Evolutionary conservation across 1,140 invertebrate species (phyloP).

Genomic region (Brachionus calyciflorus): DNA sequence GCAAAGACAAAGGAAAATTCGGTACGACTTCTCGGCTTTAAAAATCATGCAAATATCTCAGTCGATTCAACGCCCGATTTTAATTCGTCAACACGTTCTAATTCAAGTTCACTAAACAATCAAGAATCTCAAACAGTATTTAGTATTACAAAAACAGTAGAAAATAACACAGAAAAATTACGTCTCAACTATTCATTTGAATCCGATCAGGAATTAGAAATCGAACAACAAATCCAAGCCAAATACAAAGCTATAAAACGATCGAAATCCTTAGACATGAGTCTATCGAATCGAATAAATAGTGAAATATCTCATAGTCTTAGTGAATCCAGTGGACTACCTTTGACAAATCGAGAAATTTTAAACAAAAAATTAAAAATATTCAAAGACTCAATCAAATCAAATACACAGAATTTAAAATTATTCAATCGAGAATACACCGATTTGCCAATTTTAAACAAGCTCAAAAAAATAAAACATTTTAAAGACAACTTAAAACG

Average conservation of each 20-base stretch:
- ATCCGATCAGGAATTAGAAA: neutral
- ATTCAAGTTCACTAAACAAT: neutral
- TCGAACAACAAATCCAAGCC: neutral
- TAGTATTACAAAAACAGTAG: neutral
- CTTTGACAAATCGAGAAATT: neutral
- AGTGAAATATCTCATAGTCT: constrained; percentile 31
- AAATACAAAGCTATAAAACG: neutral
- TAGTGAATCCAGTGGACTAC: neutral
- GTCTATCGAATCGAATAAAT: neutral
- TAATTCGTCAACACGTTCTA: neutral
- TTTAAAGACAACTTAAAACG: neutral
- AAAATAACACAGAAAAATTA: neutral
- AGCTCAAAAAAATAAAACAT: neutral
- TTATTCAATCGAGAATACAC: constrained; percentile 15
- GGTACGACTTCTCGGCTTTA: neutral
- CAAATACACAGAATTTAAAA: neutral
- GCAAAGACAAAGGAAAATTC: neutral
- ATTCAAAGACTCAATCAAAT: constrained; percentile 8
- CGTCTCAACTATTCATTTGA: no score
- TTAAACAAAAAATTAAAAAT: constrained; percentile 13
- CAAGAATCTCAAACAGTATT: neutral
- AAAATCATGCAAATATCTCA: neutral
- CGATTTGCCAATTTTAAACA: constrained; percentile 17
- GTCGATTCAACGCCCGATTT: neutral
- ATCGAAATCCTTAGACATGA: constrained; percentile 17